A percentile compares a stretch with the other conserved stretches of the same genome.
Evolutionary conservation across 2,113 vertebrate species (phyloP).

Genomic region (Dasyurus viverrinus): DNA sequence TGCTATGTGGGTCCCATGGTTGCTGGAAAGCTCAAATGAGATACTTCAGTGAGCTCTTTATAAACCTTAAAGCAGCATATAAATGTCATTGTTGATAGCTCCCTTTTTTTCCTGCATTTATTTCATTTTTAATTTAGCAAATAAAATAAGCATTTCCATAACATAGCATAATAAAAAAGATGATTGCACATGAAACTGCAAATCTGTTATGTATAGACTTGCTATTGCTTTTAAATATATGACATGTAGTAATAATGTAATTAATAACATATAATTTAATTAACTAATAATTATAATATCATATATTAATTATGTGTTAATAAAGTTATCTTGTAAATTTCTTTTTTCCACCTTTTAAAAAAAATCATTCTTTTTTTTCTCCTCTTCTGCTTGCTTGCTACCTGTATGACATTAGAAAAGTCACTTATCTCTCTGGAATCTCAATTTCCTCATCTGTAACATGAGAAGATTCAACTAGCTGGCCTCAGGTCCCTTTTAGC

Average conservation of each 20-base stretch:
- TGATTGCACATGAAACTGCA: not conserved
- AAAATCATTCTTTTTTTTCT: not conserved
- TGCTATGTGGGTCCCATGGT: not conserved
- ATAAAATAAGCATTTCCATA: not conserved
- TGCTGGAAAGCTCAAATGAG: not conserved
- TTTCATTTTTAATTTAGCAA: not conserved
- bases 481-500: not conserved
- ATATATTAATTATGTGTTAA: not conserved
- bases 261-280: too few relatives aligned
- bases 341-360: too few relatives aligned
- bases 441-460: not conserved
- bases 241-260: too few relatives aligned
- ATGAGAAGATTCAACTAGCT: not conserved
- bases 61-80: not conserved
- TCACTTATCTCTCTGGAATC: not conserved
- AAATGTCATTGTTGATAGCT: not conserved
- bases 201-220: not conserved
- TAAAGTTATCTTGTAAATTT: not conserved
- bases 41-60: not conserved
- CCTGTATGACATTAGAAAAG: not conserved
- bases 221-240: not conserved
- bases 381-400: not conserved
- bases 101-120: not conserved
- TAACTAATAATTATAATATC: too few relatives aligned
- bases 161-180: not conserved